Evolutionary conservation across 2,113 vertebrate species (phyloP).

Genomic region (Phalacrocorax aristotelis): DNA sequence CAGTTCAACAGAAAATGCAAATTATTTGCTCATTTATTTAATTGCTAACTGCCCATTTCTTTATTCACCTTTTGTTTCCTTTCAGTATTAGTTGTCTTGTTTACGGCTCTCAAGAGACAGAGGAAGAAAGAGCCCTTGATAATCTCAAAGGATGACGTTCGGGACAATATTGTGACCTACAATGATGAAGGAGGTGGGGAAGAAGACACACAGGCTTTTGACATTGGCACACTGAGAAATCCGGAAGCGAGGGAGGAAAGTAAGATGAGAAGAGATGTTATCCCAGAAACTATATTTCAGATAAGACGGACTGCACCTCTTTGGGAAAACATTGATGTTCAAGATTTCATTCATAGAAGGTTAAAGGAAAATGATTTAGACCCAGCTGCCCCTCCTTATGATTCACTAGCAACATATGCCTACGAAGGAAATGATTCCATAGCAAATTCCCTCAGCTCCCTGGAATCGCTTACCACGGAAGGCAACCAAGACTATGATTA

Average conservation of each 20-base stretch:
- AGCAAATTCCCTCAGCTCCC: slow-evolving; percentile 79
- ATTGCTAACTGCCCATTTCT: not conserved
- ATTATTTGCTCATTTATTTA: not conserved
- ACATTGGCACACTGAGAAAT: slow-evolving; percentile 80
- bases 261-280: slow-evolving; percentile 77
- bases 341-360: slow-evolving; percentile 80
- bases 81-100: slow-evolving; percentile 78
- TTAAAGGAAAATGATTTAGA: slow-evolving; percentile 81
- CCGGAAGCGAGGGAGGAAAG: slow-evolving; percentile 80
- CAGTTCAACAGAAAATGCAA: not conserved
- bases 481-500: slow-evolving; percentile 80
- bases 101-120: slow-evolving; percentile 77
- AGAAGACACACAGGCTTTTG: slow-evolving; percentile 84
- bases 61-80: not conserved
- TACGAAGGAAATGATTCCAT: slow-evolving; percentile 80
- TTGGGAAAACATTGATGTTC: slow-evolving; percentile 81
- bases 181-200: slow-evolving; percentile 85
- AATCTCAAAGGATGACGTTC: slow-evolving; percentile 81
- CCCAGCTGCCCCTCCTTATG: slow-evolving; percentile 80
- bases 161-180: slow-evolving; percentile 83
- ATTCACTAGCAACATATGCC: slow-evolving; percentile 81
- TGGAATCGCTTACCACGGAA: slow-evolving; percentile 76
- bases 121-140: slow-evolving; percentile 82
- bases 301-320: slow-evolving; percentile 72
- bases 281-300: slow-evolving; percentile 82